Conservation (phyloP, 1,140 invertebrate species). For the Lepidotrigona ventralis region DNA sequence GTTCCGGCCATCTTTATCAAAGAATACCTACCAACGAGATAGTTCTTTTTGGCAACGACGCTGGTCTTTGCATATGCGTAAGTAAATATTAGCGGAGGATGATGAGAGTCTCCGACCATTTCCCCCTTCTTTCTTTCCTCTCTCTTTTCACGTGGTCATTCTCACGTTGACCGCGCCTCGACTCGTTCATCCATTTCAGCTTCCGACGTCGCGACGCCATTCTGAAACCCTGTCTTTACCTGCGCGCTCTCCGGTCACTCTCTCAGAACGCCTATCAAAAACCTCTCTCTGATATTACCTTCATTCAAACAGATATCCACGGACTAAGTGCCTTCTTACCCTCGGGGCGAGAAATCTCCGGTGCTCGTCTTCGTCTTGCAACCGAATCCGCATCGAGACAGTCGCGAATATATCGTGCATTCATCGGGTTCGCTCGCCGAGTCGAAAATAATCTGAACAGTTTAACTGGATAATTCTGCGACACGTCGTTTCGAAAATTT, state of each 20-base stretch:
- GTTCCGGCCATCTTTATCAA: constrained; percentile 54
- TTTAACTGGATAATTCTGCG: neutral
- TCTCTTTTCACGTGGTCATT: constrained; percentile 38
- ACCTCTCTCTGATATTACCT: constrained; percentile 48
- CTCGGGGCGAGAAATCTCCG: constrained; percentile 9
- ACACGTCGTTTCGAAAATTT: neutral
- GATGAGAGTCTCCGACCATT: constrained; percentile 64
- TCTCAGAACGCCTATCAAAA: constrained; percentile 43
- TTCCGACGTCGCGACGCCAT: constrained; percentile 42
- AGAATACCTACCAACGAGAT: constrained; percentile 21
- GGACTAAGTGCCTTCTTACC: constrained; percentile 9
- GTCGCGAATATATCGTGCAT: too few relatives aligned
- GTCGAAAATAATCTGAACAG: too few relatives aligned
- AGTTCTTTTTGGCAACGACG: constrained; percentile 52
- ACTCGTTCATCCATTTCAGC: constrained; percentile 27
- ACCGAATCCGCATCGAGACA: neutral
- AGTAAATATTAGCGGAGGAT: constrained; percentile 75
- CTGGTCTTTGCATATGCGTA: constrained; percentile 63
- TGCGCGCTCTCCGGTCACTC: constrained; percentile 32
- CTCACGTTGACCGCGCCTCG: constrained; percentile 5
- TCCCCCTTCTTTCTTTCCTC: constrained; percentile 45
- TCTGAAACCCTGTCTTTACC: constrained; percentile 46
- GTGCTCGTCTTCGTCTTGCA: neutral
- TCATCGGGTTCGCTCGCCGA: too few relatives aligned
- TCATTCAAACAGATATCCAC: constrained; percentile 45